Conservation (phyloP, 2,888 invertebrate genomes). For the Apamea crenata region DNA sequence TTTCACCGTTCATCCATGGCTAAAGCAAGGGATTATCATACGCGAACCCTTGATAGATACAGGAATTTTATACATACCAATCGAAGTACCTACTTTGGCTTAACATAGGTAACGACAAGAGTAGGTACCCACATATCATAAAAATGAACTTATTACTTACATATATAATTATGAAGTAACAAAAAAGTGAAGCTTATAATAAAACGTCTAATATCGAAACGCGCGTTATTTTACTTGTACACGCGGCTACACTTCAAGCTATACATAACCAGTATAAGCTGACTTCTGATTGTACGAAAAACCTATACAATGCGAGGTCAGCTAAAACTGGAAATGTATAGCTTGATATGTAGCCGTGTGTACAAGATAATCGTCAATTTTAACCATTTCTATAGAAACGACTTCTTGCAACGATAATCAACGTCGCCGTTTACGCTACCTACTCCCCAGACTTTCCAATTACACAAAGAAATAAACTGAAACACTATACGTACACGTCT, state of each 20-base stretch:
- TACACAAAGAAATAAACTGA: conserved; percentile 16
- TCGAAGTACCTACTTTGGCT: not conserved
- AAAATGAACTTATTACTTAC: not conserved
- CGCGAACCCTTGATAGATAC: not conserved
- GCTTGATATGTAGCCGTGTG: no score
- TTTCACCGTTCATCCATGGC: not conserved
- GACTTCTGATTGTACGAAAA: no score
- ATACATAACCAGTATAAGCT: no score
- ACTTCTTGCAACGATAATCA: not conserved
- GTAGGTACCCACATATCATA: not conserved
- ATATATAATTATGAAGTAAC: not conserved
- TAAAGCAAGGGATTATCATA: not conserved
- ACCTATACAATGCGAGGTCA: no score
- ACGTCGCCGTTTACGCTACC: not conserved
- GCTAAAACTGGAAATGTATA: no score
- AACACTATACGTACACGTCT: not conserved
- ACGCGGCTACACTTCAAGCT: no score
- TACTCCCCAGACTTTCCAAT: conserved; percentile 3
- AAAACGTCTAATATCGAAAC: not conserved
- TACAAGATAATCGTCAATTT: not conserved
- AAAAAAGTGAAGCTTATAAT: not conserved
- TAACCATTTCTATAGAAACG: not conserved
- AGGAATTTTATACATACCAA: not conserved
- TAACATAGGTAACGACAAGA: not conserved
- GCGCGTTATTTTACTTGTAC: no score